These are phyloP conservation scores for Oeneis ivallda DNA, from an alignment of 2,888 invertebrate genomes.

Conservation along the genomic window DNA sequence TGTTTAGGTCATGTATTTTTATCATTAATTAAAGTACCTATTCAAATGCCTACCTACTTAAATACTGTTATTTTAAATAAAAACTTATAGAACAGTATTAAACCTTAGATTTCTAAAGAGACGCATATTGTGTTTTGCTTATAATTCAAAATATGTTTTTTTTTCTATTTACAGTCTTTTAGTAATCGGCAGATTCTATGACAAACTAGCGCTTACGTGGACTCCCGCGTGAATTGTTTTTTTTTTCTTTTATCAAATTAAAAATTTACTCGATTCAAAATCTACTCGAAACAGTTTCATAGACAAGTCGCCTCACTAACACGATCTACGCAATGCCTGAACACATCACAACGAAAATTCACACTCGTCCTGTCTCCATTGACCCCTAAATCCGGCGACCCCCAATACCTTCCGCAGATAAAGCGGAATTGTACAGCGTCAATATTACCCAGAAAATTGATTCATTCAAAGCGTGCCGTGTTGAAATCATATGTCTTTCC, in stretches of 20 bases:
- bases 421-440: constrained; percentile 61
- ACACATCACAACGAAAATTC: constrained; percentile 58
- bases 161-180: too few relatives aligned
- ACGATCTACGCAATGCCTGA: constrained; percentile 47
- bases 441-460: constrained; percentile 52
- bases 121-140: too few relatives aligned
- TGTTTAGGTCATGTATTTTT: too few relatives aligned
- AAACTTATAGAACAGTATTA: too few relatives aligned
- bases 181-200: too few relatives aligned
- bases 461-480: constrained; percentile 52
- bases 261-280: neutral
- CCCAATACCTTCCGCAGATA: constrained; percentile 48
- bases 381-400: constrained; percentile 54
- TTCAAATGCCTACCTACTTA: too few relatives aligned
- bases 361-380: constrained; percentile 64
- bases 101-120: too few relatives aligned
- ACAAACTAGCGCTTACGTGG: too few relatives aligned
- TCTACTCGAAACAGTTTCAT: neutral
- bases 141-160: too few relatives aligned
- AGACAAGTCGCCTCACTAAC: constrained; percentile 16
- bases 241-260: neutral
- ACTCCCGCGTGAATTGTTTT: too few relatives aligned
- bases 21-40: too few relatives aligned
- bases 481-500: constrained; percentile 63
- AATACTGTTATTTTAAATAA: too few relatives aligned